Evolutionary conservation across 2,113 vertebrate species (phyloP).

Genomic region (Cinclus mexicanus): DNA sequence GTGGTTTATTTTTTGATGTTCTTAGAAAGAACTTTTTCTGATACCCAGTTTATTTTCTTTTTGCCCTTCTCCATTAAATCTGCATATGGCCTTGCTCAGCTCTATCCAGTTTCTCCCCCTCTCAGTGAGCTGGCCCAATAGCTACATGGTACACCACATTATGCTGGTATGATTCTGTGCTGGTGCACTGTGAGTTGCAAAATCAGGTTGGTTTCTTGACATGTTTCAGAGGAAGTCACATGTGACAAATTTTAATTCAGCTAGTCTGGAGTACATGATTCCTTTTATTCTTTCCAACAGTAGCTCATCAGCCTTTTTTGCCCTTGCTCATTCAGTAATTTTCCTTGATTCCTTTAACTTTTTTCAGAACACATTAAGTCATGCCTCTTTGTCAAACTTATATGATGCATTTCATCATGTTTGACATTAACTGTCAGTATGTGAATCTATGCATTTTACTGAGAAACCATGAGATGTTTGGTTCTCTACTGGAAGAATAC

Average conservation of each 20-base stretch:
- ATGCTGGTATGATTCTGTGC: background rate
- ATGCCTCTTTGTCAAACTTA: conserved; percentile 48
- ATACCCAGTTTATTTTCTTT: background rate
- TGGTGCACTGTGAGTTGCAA: background rate
- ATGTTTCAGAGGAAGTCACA: background rate
- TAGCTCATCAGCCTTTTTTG: background rate
- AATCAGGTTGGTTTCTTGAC: background rate
- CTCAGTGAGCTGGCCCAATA: background rate
- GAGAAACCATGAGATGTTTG: conserved; percentile 31
- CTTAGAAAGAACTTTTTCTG: background rate
- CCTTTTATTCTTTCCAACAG: background rate
- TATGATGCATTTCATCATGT: conserved; percentile 35
- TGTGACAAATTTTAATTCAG: background rate
- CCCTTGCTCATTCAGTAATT: background rate
- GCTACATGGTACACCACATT: rapidly evolving
- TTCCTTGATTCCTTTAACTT: background rate
- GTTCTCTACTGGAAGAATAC: background rate
- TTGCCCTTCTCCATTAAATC: background rate
- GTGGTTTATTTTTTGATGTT: background rate
- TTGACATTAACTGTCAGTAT: conserved; percentile 29
- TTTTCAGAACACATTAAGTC: background rate
- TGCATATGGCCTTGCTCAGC: background rate
- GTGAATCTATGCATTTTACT: conserved; percentile 43
- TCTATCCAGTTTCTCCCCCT: background rate
- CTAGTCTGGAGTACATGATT: background rate